Percentiles rank a stretch among this genome's conserved stretches.
Evolutionary conservation across 1,140 invertebrate species (phyloP).

Genomic region (Monomorium pharaonis): DNA sequence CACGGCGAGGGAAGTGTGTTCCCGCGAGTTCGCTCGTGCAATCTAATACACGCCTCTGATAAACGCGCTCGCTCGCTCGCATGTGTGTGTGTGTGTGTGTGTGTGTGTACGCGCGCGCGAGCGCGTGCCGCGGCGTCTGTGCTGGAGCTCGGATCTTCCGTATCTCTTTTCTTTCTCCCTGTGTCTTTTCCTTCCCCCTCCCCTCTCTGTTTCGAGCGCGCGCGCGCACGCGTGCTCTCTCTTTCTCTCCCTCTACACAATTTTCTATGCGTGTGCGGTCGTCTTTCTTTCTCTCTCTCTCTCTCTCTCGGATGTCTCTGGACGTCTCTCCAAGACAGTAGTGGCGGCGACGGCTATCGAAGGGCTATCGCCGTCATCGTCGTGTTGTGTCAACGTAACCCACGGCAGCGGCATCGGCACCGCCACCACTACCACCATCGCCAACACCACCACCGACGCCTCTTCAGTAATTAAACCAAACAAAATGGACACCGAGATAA

Average conservation of each 20-base stretch:
- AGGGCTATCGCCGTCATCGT: slow-evolving; percentile 64
- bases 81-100: not conserved
- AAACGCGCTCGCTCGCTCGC: not conserved
- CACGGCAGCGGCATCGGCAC: slow-evolving; percentile 78
- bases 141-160: slow-evolving; percentile 2
- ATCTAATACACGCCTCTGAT: not conserved
- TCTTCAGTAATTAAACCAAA: slow-evolving; percentile 84
- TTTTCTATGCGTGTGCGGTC: not conserved
- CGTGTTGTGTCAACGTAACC: slow-evolving; percentile 84
- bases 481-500: slow-evolving; percentile 85
- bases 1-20: not conserved
- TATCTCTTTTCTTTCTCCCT: not conserved
- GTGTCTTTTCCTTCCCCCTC: not conserved
- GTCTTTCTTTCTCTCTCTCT: not conserved
- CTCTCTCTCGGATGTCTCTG: not conserved
- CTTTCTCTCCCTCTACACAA: not conserved
- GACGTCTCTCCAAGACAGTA: not conserved
- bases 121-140: not conserved
- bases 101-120: not conserved
- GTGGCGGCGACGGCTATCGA: slow-evolving; percentile 32
- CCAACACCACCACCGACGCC: slow-evolving; percentile 75
- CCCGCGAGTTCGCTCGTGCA: not conserved
- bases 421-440: not conserved
- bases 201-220: too few species aligned
- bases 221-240: too few species aligned